phyloP scores from a whole-genome alignment of 2,888 invertebrate species.

The Ormyrus thymus region DNA sequence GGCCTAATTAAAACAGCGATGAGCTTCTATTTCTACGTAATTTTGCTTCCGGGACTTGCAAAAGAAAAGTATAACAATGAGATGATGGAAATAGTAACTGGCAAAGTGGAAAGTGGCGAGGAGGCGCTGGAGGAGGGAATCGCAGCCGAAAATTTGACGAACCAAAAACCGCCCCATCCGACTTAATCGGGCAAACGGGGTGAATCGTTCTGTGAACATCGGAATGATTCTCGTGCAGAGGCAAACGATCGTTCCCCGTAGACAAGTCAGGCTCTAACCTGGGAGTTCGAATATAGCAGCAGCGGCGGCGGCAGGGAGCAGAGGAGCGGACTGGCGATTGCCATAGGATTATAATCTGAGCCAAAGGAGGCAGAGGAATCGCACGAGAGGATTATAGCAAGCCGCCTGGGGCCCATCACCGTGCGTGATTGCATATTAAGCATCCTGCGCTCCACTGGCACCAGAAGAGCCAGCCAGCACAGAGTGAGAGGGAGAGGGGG shows the following conservation, averaged over 20 bases:
- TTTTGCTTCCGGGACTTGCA: too few species aligned
- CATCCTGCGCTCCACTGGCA: slow-evolving; percentile 51
- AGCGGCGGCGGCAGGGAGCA: too few species aligned
- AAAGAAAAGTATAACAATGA: too few species aligned
- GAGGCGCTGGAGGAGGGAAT: neutral
- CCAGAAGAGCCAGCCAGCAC: slow-evolving; percentile 2
- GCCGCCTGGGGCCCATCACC: slow-evolving; percentile 62
- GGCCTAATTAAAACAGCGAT: too few species aligned
- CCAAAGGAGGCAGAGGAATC: slow-evolving; percentile 24
- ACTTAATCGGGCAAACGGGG: slow-evolving; percentile 44
- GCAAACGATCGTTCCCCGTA: slow-evolving; percentile 44
- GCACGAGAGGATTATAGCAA: slow-evolving; percentile 44
- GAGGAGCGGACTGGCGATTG: neutral
- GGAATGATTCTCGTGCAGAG: slow-evolving; percentile 45
- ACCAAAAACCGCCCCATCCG: neutral
- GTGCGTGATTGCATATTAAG: slow-evolving; percentile 69
- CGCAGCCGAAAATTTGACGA: slow-evolving; percentile 5
- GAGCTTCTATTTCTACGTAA: too few species aligned
- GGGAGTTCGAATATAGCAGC: slow-evolving; percentile 17
- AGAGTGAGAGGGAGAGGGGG: slow-evolving; percentile 32
- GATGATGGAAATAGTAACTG: too few species aligned
- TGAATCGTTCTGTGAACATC: slow-evolving; percentile 34
- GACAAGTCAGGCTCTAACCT: slow-evolving; percentile 17
- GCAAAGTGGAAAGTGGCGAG: too few species aligned
- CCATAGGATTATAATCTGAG: slow-evolving; percentile 57